Conservation (phyloP, 2,797 vertebrate species). For the Microctenopoma steveboyesi region DNA sequence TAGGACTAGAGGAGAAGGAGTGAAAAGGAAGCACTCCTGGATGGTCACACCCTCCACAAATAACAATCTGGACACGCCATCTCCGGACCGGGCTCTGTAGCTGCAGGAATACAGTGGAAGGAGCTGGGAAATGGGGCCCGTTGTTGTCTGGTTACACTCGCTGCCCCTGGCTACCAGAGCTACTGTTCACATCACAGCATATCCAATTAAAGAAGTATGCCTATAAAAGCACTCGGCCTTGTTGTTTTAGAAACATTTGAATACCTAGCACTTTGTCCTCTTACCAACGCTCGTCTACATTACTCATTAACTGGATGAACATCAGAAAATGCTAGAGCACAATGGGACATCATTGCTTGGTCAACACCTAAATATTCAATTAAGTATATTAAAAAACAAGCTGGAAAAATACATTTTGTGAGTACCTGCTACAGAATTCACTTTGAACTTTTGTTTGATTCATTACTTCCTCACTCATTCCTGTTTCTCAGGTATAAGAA, state of each 20-base stretch:
- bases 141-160: conserved; percentile 33
- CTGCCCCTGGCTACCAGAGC: conserved; percentile 40
- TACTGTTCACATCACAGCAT: conserved; percentile 46
- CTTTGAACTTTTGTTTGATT: too few species aligned
- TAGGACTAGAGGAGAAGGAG: conserved; percentile 46
- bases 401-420: too few species aligned
- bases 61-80: conserved; percentile 81
- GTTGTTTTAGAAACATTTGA: conserved; percentile 10
- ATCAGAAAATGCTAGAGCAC: neutral
- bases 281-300: too few species aligned
- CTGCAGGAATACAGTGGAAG: conserved; percentile 59
- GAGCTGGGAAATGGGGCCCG: conserved; percentile 46
- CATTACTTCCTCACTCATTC: too few species aligned
- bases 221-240: conserved; percentile 25
- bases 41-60: conserved; percentile 84
- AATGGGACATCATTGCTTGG: too few species aligned
- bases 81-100: conserved; percentile 55
- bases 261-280: conserved; percentile 5
- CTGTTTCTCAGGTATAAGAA: too few species aligned
- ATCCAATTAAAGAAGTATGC: conserved; percentile 41
- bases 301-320: neutral
- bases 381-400: too few species aligned
- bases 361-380: too few species aligned
- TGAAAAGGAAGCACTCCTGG: conserved; percentile 74
- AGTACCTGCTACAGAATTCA: too few species aligned